Evolutionary conservation across 2,797 vertebrate species (phyloP), one percentile per base, ranked within the genome.

Genomic region (Sebastes iracundus): DNA sequence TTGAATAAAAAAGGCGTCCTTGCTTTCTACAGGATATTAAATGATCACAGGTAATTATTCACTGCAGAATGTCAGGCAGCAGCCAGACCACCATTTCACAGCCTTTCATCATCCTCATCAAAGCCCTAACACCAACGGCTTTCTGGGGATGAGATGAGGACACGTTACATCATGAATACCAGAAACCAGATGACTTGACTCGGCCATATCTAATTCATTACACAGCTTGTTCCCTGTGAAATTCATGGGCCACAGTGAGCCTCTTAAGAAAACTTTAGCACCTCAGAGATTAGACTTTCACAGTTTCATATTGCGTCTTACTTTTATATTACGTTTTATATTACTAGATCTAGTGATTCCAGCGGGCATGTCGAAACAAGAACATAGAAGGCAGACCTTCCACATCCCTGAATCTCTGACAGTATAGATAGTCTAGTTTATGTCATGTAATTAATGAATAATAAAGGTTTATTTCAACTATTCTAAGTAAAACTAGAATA

Each of bases 51-150:
- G 81, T 90, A 73, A 89, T 88, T 87, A 84, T 84, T 84, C 80
- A 60, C 12, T 30, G 60, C 75, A 83, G 79, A 85, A 65, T 74
- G 72, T 88, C 81, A 81, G 61, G 42, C 71, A 68, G 79, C 72
- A 86, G 71, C 70, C 83, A 71, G 84, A 79, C 53, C 68, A 58
- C 60, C 32, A 46, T 95, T 95, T 94, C 94, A 89, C 38, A 67
- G 53, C 75, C 87, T 96, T 95, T 95, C 94, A 95, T 96, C 94
- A 95, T 90, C 90, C 83, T 88, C 84, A 89, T 91, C 74, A 82
- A 82, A 70, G 77, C 68, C 67, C 46, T 60, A 49, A 85, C 72
- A 72, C 80, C 58, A 71, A 49, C 56, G 30, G 71, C 58, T 78
- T 88, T 81, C 71, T 71, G 33, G 5, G 76, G 81, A 85, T 79